A percentile compares a stretch with the other conserved stretches of the same genome.
phyloP scores from a whole-genome alignment of 2,113 vertebrate species.

The Dromas ardeola region DNA sequence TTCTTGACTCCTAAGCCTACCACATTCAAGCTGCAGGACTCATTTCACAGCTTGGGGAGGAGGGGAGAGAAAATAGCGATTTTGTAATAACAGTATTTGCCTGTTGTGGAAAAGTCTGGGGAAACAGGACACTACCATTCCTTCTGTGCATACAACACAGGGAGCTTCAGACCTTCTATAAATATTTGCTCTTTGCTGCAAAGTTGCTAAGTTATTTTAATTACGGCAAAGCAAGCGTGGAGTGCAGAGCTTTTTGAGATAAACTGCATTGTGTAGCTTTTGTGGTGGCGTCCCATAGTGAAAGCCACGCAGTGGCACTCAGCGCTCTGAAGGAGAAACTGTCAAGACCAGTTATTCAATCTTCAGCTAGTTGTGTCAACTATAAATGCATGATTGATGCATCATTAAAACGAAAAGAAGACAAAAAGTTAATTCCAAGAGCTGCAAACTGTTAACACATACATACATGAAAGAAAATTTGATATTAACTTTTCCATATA shows the following conservation, averaged over 20 bases:
- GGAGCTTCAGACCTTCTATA: not conserved
- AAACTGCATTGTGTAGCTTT: not conserved
- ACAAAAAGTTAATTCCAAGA: not conserved
- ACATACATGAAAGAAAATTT: not conserved
- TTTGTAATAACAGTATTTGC: not conserved
- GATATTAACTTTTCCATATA: not conserved
- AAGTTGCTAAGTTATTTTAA: not conserved
- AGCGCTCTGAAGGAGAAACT: not conserved
- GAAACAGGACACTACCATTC: not conserved
- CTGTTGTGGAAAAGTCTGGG: not conserved
- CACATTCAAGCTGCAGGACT: not conserved
- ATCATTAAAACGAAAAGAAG: not conserved
- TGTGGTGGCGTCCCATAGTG: not conserved
- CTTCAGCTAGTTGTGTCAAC: not conserved
- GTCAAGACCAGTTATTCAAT: not conserved
- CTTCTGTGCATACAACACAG: not conserved
- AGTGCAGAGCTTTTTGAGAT: not conserved
- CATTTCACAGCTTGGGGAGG: not conserved
- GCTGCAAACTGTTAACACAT: not conserved
- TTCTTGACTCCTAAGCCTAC: not conserved
- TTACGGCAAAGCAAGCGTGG: not conserved
- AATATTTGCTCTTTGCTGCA: constrained; percentile 14
- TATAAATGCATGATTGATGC: not conserved
- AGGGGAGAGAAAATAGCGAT: not conserved
- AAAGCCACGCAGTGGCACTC: not conserved